Evolutionary conservation across 1,140 invertebrate species (phyloP).

Genomic region (Zaprionus nigranus): DNA sequence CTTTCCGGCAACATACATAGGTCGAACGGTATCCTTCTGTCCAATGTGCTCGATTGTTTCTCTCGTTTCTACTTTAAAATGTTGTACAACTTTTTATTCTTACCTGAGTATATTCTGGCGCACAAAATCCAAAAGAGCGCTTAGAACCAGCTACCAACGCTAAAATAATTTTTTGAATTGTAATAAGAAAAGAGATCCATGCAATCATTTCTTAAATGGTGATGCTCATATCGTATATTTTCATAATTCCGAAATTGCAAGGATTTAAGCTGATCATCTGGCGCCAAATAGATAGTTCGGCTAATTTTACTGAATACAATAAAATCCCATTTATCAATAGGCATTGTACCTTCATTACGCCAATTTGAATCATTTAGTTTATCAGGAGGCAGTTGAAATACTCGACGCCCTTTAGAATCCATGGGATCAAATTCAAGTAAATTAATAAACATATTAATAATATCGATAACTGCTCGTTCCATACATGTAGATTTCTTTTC

Average conservation of each 20-base stretch:
- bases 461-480: constrained; percentile 88
- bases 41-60: too few relatives aligned
- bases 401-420: constrained; percentile 62
- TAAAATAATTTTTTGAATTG: constrained; percentile 89
- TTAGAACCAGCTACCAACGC: constrained; percentile 89
- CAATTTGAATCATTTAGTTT: constrained; percentile 68
- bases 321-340: constrained; percentile 79
- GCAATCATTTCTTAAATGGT: constrained; percentile 88
- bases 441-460: constrained; percentile 89
- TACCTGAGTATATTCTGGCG: constrained; percentile 86
- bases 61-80: too few relatives aligned
- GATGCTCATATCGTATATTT: constrained; percentile 85
- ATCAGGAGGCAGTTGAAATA: constrained; percentile 67
- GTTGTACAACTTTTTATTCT: not conserved
- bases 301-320: constrained; percentile 77
- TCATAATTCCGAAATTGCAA: constrained; percentile 69
- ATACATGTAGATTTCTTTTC: constrained; percentile 87
- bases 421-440: constrained; percentile 86
- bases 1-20: too few relatives aligned
- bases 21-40: too few relatives aligned
- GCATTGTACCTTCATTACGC: constrained; percentile 60
- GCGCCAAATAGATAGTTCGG: constrained; percentile 65
- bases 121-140: constrained; percentile 88
- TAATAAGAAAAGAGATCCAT: constrained; percentile 91
- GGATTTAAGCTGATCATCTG: constrained; percentile 55